Conservation (phyloP, 2,888 invertebrate genomes). For the Callosobruchus maculatus region DNA sequence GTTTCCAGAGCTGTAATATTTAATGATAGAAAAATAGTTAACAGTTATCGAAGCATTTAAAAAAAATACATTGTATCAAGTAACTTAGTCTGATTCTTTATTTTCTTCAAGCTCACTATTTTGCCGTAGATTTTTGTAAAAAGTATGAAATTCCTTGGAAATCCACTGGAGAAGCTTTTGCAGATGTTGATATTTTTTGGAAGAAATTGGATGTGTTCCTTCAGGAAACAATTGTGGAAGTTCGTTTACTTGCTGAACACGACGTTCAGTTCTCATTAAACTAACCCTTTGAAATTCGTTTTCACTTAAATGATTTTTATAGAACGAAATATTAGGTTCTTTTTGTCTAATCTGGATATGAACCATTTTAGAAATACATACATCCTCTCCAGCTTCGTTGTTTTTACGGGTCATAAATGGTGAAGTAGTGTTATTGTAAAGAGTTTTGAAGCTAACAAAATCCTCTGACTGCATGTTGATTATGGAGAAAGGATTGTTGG, state of each 20-base stretch:
- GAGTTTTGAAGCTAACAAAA: conserved; percentile 9
- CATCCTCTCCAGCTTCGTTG: conserved; percentile 5
- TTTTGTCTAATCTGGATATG: conserved; percentile 10
- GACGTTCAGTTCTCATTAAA: conserved; percentile 4
- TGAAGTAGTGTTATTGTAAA: too few relatives aligned
- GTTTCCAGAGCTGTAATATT: too few relatives aligned
- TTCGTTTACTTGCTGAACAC: background rate
- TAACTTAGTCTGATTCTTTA: background rate
- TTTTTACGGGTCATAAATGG: conserved; percentile 3
- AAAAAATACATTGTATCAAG: too few relatives aligned
- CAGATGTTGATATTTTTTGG: conserved; percentile 11
- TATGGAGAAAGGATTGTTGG: conserved; percentile 11
- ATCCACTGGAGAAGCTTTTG: conserved; percentile 12
- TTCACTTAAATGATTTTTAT: conserved; percentile 8
- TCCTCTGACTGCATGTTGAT: conserved; percentile 13
- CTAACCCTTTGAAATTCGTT: conserved; percentile 2
- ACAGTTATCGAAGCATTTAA: too few relatives aligned
- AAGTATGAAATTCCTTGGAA: conserved; percentile 9
- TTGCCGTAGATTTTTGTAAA: conserved; percentile 12
- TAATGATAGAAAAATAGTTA: too few relatives aligned
- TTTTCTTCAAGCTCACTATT: conserved; percentile 1
- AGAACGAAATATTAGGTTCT: conserved; percentile 7
- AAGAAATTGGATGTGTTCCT: conserved; percentile 7
- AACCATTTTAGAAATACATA: conserved; percentile 15
- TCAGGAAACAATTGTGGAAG: conserved; percentile 8